These are phyloP conservation scores for Heterohyrax brucei DNA, from an alignment of 2,797 vertebrate genomes.

Conservation along the genomic window DNA sequence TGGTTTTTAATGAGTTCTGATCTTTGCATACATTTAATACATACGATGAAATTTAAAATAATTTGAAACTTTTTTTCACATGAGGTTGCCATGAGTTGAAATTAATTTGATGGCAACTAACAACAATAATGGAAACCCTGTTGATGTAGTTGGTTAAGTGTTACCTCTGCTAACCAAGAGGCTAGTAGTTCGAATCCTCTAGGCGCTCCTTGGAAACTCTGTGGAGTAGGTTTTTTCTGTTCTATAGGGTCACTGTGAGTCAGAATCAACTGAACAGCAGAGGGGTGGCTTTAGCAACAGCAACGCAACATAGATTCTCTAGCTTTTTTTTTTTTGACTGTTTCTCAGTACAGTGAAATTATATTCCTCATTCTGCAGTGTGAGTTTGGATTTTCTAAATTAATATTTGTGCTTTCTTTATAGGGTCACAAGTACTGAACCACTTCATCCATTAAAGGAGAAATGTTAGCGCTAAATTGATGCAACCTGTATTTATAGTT, in stretches of 20 bases:
- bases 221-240: too few relatives aligned
- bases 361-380: neutral
- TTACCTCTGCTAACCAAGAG: too few relatives aligned
- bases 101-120: too few relatives aligned
- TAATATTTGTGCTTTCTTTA: slow-evolving; percentile 1
- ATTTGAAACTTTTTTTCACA: neutral
- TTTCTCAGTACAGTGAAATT: neutral
- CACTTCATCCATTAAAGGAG: neutral
- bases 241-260: too few relatives aligned
- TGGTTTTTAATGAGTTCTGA: neutral
- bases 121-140: too few relatives aligned
- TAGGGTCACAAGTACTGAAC: neutral
- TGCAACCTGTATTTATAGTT: neutral
- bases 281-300: too few relatives aligned
- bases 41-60: neutral
- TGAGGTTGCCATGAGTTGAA: too few relatives aligned
- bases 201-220: too few relatives aligned
- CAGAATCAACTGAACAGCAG: too few relatives aligned
- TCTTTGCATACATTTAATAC: neutral
- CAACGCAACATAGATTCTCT: neutral
- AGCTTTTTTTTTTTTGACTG: neutral
- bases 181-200: too few relatives aligned
- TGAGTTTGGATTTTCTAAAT: slow-evolving; percentile 32
- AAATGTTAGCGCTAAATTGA: neutral
- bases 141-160: too few relatives aligned